Evolutionary conservation across 2,888 invertebrate species (phyloP).

Genomic region (Phasia obesa): DNA sequence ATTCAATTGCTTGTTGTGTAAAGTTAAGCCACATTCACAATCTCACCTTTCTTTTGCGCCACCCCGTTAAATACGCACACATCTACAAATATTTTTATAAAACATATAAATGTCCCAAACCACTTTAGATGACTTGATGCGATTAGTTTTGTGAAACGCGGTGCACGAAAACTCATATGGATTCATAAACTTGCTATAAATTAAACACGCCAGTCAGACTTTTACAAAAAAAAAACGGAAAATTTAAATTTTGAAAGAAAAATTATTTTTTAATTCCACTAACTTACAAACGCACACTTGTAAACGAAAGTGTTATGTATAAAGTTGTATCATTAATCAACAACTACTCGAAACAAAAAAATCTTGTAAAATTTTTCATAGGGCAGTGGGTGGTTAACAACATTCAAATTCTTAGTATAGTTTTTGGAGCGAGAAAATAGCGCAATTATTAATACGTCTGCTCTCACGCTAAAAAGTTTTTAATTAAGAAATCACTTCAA

Average conservation of each 20-base stretch:
- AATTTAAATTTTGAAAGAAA: neutral
- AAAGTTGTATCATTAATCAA: slow-evolving; percentile 35
- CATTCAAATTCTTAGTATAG: neutral
- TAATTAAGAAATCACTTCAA: too few species aligned
- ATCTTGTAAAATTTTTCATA: neutral
- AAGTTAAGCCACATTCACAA: too few species aligned
- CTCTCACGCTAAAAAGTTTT: too few species aligned
- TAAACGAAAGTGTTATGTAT: slow-evolving; percentile 2
- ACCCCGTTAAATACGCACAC: slow-evolving; percentile 1
- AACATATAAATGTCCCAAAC: slow-evolving; percentile 60
- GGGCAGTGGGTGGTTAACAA: neutral
- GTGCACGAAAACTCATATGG: slow-evolving; percentile 32
- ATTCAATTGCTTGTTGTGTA: too few species aligned
- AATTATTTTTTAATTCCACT: neutral
- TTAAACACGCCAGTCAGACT: slow-evolving; percentile 49
- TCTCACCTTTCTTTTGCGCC: too few species aligned
- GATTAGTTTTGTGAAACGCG: slow-evolving; percentile 67
- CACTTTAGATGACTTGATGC: slow-evolving; percentile 68
- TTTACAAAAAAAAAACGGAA: neutral
- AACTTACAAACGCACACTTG: neutral
- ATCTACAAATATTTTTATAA: neutral
- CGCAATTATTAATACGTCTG: too few species aligned
- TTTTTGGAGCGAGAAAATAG: slow-evolving; percentile 3
- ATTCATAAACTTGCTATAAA: slow-evolving; percentile 44
- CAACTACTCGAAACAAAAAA: slow-evolving; percentile 29